Percentiles rank a stretch among this genome's conserved stretches.
These are phyloP conservation scores for Pocillopora meandrina DNA, from an alignment of 92 coral and sea anemone species.

Conservation along the genomic window DNA sequence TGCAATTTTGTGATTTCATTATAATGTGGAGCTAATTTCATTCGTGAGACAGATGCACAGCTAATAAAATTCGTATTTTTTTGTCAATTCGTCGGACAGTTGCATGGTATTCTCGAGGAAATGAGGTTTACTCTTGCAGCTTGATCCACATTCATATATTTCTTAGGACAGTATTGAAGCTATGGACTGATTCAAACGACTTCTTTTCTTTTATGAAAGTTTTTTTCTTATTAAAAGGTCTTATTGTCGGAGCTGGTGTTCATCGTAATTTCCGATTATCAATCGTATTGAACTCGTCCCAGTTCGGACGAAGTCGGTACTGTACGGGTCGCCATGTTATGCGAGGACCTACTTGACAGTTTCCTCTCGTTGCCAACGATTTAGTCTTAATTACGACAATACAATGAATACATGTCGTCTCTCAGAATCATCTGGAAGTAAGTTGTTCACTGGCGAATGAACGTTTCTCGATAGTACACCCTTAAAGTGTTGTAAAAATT, in stretches of 20 bases:
- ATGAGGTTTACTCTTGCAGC: background rate
- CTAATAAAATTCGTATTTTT: background rate
- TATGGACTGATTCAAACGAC: too few relatives aligned
- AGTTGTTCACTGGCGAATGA: background rate
- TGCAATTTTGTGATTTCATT: background rate
- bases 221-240: background rate
- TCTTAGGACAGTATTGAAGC: background rate
- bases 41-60: background rate
- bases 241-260: background rate
- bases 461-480: too few relatives aligned
- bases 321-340: background rate
- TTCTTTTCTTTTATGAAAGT: too few relatives aligned
- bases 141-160: background rate
- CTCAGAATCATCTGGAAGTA: background rate
- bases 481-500: too few relatives aligned
- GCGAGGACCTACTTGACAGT: background rate
- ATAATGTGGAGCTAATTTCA: background rate
- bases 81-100: background rate
- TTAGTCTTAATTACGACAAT: background rate
- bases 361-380: background rate
- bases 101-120: background rate
- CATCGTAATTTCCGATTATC: background rate
- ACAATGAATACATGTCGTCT: background rate
- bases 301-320: background rate
- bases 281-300: background rate